Evolutionary conservation across 1,140 invertebrate genomes (phyloP).

Genomic region (Halesus radiatus): DNA sequence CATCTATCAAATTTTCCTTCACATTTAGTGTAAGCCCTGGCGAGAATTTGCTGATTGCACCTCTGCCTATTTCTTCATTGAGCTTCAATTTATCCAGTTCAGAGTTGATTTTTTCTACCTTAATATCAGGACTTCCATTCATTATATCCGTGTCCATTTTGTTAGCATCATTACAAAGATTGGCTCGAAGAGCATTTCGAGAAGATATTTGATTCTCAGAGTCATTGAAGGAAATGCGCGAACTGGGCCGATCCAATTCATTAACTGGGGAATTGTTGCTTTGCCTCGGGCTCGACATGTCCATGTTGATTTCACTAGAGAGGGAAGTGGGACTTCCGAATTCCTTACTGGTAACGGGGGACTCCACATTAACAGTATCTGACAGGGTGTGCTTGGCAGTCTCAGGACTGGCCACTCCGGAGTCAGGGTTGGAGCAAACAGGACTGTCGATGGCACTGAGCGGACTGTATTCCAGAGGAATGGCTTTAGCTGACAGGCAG

Average conservation of each 20-base stretch:
- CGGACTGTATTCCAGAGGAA: slow-evolving; percentile 65
- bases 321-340: slow-evolving; percentile 67
- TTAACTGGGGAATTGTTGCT: slow-evolving; percentile 51
- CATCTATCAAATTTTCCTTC: slow-evolving; percentile 44
- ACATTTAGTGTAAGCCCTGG: slow-evolving; percentile 58
- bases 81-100: slow-evolving; percentile 62
- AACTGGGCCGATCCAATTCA: slow-evolving; percentile 63
- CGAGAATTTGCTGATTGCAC: slow-evolving; percentile 41
- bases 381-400: slow-evolving; percentile 70
- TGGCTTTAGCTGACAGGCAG: slow-evolving; percentile 59
- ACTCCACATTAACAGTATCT: slow-evolving; percentile 67
- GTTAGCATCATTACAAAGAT: slow-evolving; percentile 1
- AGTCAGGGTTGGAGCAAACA: slow-evolving; percentile 67
- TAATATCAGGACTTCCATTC: not conserved
- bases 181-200: slow-evolving; percentile 55
- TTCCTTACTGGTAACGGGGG: slow-evolving; percentile 65
- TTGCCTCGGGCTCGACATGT: slow-evolving; percentile 63
- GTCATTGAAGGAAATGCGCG: slow-evolving; percentile 67
- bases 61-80: slow-evolving; percentile 55
- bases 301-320: slow-evolving; percentile 71
- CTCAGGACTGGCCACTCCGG: slow-evolving; percentile 71
- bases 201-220: slow-evolving; percentile 64
- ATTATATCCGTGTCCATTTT: not conserved
- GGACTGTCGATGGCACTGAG: slow-evolving; percentile 62
- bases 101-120: slow-evolving; percentile 29